A percentile compares a stretch with the other conserved stretches of the same genome.
Evolutionary conservation across 2,113 vertebrate genomes (phyloP).

Genomic region (Collichthys lucidus): DNA sequence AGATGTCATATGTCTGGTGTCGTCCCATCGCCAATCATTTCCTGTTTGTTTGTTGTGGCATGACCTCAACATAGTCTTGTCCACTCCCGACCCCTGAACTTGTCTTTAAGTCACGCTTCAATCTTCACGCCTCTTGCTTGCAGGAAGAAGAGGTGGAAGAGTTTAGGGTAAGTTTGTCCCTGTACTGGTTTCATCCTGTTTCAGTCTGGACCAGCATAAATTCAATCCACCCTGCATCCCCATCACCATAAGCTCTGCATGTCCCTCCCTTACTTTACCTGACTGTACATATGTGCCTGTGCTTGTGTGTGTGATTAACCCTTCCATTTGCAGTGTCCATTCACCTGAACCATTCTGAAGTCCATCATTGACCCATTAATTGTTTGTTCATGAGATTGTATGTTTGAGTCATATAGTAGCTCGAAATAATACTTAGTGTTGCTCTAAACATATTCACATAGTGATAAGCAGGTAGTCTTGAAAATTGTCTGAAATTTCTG

Average conservation of each 20-base stretch:
- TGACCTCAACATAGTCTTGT: constrained; percentile 74
- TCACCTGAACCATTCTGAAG: constrained; percentile 47
- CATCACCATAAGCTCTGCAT: constrained; percentile 70
- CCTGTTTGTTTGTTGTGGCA: constrained; percentile 72
- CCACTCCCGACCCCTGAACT: constrained; percentile 84
- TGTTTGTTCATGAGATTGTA: constrained; percentile 43
- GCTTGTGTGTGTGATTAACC: constrained; percentile 67
- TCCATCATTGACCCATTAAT: constrained; percentile 55
- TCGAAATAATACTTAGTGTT: constrained; percentile 24
- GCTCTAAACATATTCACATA: neutral
- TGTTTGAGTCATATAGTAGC: constrained; percentile 69
- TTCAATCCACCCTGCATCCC: constrained; percentile 55
- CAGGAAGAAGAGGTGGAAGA: constrained; percentile 99
- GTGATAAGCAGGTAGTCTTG: neutral
- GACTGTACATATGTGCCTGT: constrained; percentile 46
- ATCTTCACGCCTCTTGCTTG: constrained; percentile 97
- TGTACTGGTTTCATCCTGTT: constrained; percentile 65
- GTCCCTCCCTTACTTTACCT: constrained; percentile 21
- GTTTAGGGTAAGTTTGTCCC: constrained; percentile 96
- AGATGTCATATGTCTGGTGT: constrained; percentile 71
- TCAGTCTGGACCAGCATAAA: constrained; percentile 45
- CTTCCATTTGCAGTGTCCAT: constrained; percentile 61
- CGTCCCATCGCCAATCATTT: constrained; percentile 69
- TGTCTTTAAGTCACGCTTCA: constrained; percentile 92
- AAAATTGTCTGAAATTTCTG: neutral